Conservation (phyloP, 1,140 invertebrate species). For the Melipona quadrifasciata region DNA sequence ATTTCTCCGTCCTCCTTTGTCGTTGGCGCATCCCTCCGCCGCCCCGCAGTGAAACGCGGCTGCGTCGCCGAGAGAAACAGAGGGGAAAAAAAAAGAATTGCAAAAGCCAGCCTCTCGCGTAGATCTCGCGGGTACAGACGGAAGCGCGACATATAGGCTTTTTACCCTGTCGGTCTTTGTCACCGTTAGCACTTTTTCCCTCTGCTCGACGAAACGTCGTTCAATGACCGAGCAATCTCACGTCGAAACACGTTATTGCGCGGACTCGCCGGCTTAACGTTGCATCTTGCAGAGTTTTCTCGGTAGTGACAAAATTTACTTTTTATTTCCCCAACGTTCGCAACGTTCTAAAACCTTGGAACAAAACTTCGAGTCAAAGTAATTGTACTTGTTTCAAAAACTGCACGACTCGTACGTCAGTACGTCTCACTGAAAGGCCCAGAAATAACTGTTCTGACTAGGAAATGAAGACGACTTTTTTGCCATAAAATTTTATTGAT, state of each 20-base stretch:
- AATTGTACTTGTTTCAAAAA: too few species aligned
- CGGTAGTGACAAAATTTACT: too few species aligned
- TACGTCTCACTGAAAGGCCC: too few species aligned
- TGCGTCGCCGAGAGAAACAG: slow-evolving; percentile 28
- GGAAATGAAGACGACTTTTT: too few species aligned
- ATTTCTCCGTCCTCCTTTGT: slow-evolving; percentile 59
- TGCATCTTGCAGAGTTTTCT: too few species aligned
- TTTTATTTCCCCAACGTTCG: too few species aligned
- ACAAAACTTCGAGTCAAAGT: too few species aligned
- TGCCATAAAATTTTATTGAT: too few species aligned
- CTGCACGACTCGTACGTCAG: too few species aligned
- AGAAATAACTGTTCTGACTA: too few species aligned
- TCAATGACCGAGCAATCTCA: slow-evolving; percentile 46
- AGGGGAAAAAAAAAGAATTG: slow-evolving; percentile 37
- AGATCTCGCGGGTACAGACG: slow-evolving; percentile 11
- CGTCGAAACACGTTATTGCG: slow-evolving; percentile 8
- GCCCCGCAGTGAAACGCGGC: slow-evolving; percentile 45
- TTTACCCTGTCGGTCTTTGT: slow-evolving; percentile 55
- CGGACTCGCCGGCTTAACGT: background rate
- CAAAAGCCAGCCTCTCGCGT: slow-evolving; percentile 10
- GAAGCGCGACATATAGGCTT: slow-evolving; percentile 57
- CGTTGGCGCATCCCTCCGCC: slow-evolving; percentile 39
- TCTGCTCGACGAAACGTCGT: slow-evolving; percentile 32
- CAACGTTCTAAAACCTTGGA: too few species aligned
- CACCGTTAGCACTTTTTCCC: slow-evolving; percentile 36